Percentiles rank a stretch among this genome's conserved stretches.
These are phyloP conservation scores for Apamea sordens DNA, from an alignment of 2,888 invertebrate genomes.

Conservation along the genomic window DNA sequence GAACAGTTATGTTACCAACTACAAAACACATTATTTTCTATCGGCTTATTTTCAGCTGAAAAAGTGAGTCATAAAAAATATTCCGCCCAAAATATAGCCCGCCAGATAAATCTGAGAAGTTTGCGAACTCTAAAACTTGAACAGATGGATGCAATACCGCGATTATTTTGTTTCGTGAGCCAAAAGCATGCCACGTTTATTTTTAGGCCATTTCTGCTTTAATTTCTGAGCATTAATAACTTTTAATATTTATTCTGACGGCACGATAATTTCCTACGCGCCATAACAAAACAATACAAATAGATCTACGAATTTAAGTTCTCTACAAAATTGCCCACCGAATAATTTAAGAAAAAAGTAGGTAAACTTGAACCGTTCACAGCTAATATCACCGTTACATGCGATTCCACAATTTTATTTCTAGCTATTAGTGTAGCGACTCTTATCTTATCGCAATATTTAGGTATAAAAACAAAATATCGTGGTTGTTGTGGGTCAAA, in stretches of 20 bases:
- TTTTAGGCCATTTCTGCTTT: slow-evolving; percentile 54
- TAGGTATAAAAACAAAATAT: slow-evolving; percentile 85
- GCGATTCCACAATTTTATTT: slow-evolving; percentile 89
- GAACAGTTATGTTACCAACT: not conserved
- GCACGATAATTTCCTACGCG: slow-evolving; percentile 34
- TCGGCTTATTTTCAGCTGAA: not conserved
- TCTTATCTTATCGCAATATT: slow-evolving; percentile 87
- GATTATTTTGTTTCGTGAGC: slow-evolving; percentile 56
- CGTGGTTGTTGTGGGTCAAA: slow-evolving; percentile 76
- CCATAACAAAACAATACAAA: slow-evolving; percentile 49
- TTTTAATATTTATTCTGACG: slow-evolving; percentile 50
- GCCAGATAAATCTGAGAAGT: slow-evolving; percentile 51
- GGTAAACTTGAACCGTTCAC: slow-evolving; percentile 85
- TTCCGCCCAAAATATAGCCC: slow-evolving; percentile 18
- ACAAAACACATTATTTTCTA: slow-evolving; percentile 1
- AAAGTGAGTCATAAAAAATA: slow-evolving; percentile 24
- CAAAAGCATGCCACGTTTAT: slow-evolving; percentile 55
- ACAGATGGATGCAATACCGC: slow-evolving; percentile 59
- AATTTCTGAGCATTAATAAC: slow-evolving; percentile 37
- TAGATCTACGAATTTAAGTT: slow-evolving; percentile 71
- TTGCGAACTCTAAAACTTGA: slow-evolving; percentile 57
- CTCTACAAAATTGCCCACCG: slow-evolving; percentile 77
- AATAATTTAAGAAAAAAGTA: slow-evolving; percentile 83
- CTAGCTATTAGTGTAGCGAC: slow-evolving; percentile 83
- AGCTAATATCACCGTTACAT: slow-evolving; percentile 88